A percentile compares a stretch with the other conserved stretches of the same genome.
phyloP scores from a whole-genome alignment of 2,113 vertebrate genomes.

The Terrapene triunguis region DNA sequence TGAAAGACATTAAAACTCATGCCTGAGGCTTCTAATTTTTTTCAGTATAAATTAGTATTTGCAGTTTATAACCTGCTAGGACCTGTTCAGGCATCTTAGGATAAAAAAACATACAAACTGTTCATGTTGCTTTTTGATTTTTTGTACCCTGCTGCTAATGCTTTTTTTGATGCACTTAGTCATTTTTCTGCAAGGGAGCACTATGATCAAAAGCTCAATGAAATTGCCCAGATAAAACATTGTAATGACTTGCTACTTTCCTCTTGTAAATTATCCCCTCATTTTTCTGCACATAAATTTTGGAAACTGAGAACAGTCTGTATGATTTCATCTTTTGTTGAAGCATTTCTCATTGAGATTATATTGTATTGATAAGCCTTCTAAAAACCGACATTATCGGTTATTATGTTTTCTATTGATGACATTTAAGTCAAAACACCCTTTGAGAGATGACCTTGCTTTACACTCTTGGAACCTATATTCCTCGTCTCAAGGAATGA shows the following conservation, averaged over 20 bases:
- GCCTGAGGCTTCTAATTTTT: background rate
- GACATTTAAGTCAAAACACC: background rate
- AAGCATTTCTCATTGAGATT: background rate
- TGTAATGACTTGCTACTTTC: background rate
- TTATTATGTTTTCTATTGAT: background rate
- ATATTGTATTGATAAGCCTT: background rate
- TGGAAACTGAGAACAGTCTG: background rate
- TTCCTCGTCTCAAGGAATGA: background rate
- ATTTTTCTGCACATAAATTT: background rate
- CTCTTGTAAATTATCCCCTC: background rate
- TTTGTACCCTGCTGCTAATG: slow-evolving; percentile 41
- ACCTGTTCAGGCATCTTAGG: background rate
- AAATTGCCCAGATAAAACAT: background rate
- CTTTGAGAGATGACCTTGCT: background rate
- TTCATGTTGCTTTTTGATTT: background rate
- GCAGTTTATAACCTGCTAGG: background rate
- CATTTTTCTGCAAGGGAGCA: slow-evolving; percentile 43
- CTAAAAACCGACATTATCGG: background rate
- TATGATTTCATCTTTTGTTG: background rate
- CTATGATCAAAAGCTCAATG: slow-evolving; percentile 18
- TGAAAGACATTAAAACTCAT: background rate
- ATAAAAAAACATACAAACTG: background rate
- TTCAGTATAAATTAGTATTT: background rate
- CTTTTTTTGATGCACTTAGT: slow-evolving; percentile 28
- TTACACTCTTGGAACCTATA: background rate